Base-by-base conservation (phyloP, 1,140 invertebrate genomes). In the Oreohelix idahoensis region DNA sequence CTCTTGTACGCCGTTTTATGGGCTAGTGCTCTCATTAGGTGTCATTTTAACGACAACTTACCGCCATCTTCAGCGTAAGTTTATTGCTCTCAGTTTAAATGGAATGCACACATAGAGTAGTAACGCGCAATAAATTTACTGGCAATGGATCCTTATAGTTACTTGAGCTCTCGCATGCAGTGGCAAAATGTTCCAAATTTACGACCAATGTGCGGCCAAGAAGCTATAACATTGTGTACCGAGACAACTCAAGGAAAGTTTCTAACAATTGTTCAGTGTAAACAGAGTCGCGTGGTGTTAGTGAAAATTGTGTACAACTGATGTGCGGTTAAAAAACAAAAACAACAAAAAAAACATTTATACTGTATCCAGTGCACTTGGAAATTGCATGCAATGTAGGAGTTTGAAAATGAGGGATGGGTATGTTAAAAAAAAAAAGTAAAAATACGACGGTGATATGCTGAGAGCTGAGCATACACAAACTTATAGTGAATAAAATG, bases 31-130 rank as follows among this genome's bases (percentile, higher is more conserved):
- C 63, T 66, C 29, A 66, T 66, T 35, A 66, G 63, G 63, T 66
- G 63, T 66, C 63, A 32, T 2, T 66, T 66, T 66, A 66, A 66
- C 63, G 63, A 66, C 63, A 66, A 66, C 63, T 66, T 32, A 66
- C 2, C n/a, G 63, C 29, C n/a, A 66, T 32, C 63, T 32, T 32
- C 63, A 66, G n/a, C 29, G 17, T 4, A 66, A 66, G 63, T 66
- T 66, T 66, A 66, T n/a, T 66, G 29, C 63, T 66, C n/a, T 32
- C 1, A 35, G 8, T 29, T 29, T 66, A 66, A 32, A 66, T 66
- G 63, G 63, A 32, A 66, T 66, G 32, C 63, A 32, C 2, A 66
- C 63, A 35, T 58, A 5, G 63, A 66, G 63, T 11, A 66, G 29
- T 8, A 29, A 11, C n/a, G n/a, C n/a, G 63, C 63, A 66, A 66